Conservation (phyloP, 2,888 invertebrate genomes). For the Drosophila greeni region DNA sequence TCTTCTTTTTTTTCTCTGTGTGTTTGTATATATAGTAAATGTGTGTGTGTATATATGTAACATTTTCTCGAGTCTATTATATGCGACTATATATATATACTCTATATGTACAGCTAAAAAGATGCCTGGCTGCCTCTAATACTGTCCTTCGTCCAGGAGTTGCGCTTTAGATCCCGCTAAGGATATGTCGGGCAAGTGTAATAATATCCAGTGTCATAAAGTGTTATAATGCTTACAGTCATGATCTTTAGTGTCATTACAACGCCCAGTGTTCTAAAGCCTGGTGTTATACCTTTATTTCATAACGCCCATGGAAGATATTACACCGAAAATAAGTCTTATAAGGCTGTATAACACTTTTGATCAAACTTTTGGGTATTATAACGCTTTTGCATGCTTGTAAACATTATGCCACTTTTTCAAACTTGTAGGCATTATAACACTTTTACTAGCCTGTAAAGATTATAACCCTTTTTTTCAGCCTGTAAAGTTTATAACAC, state of each 20-base stretch:
- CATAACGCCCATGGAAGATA: neutral
- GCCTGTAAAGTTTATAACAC: too few species aligned
- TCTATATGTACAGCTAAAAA: conserved; percentile 10
- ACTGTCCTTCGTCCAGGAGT: conserved; percentile 23
- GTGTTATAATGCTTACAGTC: neutral
- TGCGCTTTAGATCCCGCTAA: conserved; percentile 14
- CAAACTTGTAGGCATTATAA: too few species aligned
- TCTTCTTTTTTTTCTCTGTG: neutral
- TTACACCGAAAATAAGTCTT: neutral
- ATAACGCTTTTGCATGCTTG: neutral
- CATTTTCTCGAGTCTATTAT: conserved; percentile 6
- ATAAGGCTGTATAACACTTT: neutral
- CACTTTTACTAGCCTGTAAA: too few species aligned
- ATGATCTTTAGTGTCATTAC: too few species aligned
- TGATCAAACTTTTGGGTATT: neutral
- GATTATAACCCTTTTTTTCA: neutral
- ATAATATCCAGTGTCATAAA: neutral
- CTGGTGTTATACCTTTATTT: neutral
- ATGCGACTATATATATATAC: conserved; percentile 6
- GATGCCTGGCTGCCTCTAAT: conserved; percentile 18
- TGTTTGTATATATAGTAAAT: conserved; percentile 17
- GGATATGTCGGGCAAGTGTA: neutral
- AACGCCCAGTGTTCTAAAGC: neutral
- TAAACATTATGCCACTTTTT: neutral
- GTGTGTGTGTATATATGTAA: conserved; percentile 23